Conservation (phyloP, 2,113 vertebrate species). For the Chascanopsetta lugubris region DNA sequence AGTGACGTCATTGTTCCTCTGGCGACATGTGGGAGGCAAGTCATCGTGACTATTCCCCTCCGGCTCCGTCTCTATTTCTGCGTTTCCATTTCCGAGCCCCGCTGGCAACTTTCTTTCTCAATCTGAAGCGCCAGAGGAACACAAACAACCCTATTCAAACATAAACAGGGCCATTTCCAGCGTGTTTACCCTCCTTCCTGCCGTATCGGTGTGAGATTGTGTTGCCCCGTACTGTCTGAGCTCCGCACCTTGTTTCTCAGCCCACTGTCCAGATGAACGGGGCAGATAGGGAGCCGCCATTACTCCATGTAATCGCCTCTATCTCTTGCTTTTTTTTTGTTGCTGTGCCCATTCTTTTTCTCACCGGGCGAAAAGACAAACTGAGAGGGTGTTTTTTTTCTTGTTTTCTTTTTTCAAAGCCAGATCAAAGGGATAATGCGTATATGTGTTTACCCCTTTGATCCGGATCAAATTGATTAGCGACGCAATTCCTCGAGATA, state of each 20-base stretch:
- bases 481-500: no score
- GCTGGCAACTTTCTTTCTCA: slow-evolving; percentile 20
- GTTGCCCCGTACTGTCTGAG: slow-evolving; percentile 41
- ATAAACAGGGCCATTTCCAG: slow-evolving; percentile 63
- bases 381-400: no score
- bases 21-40: no score
- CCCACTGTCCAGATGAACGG: slow-evolving; percentile 41
- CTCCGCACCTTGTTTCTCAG: slow-evolving; percentile 41
- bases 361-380: slow-evolving; percentile 1
- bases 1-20: no score
- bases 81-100: slow-evolving; percentile 38
- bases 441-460: no score
- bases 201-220: slow-evolving; percentile 43
- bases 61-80: slow-evolving; percentile 34
- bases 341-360: not conserved
- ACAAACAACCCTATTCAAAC: slow-evolving; percentile 58
- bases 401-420: no score
- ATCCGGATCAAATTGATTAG: no score
- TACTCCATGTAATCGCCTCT: slow-evolving; percentile 38
- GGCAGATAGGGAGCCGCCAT: slow-evolving; percentile 20
- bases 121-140: slow-evolving; percentile 31
- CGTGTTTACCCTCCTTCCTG: slow-evolving; percentile 60
- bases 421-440: not conserved
- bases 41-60: slow-evolving; percentile 48
- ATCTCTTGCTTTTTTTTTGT: slow-evolving; percentile 28